Evolutionary conservation across 2,113 vertebrate genomes (phyloP).

Genomic region (Eublepharis macularius): DNA sequence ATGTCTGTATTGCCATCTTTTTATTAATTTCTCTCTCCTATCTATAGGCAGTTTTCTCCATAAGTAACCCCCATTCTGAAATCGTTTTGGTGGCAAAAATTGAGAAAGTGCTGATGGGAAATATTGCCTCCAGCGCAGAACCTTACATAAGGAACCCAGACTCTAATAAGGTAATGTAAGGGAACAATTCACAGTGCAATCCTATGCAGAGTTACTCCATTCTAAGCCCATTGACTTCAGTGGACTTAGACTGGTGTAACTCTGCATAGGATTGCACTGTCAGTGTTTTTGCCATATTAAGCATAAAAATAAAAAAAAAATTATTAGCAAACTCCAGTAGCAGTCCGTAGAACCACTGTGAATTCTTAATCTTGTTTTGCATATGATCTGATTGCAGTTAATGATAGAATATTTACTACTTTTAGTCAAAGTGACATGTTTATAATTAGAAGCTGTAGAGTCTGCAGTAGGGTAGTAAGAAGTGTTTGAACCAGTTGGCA

Average conservation of each 20-base stretch:
- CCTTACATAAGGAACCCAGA: constrained; percentile 97
- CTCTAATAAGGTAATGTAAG: constrained; percentile 88
- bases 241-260: no score
- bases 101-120: constrained; percentile 96
- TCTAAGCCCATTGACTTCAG: no score
- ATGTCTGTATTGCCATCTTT: background rate
- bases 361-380: background rate
- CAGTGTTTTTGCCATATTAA: background rate
- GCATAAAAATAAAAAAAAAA: background rate
- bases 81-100: constrained; percentile 94
- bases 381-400: background rate
- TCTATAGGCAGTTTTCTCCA: constrained; percentile 90
- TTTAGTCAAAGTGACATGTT: background rate
- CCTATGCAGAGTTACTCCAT: no score
- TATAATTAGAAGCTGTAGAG: background rate
- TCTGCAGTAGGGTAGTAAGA: background rate
- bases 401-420: background rate
- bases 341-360: background rate
- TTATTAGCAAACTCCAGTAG: background rate
- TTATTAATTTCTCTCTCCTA: constrained; percentile 35
- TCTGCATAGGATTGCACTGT: no score
- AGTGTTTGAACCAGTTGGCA: background rate
- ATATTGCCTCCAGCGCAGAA: constrained; percentile 89
- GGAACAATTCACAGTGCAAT: no score
- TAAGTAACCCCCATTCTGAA: constrained; percentile 93